Conservation (phyloP, 2,888 invertebrate genomes). For the Cosmia trapezina region DNA sequence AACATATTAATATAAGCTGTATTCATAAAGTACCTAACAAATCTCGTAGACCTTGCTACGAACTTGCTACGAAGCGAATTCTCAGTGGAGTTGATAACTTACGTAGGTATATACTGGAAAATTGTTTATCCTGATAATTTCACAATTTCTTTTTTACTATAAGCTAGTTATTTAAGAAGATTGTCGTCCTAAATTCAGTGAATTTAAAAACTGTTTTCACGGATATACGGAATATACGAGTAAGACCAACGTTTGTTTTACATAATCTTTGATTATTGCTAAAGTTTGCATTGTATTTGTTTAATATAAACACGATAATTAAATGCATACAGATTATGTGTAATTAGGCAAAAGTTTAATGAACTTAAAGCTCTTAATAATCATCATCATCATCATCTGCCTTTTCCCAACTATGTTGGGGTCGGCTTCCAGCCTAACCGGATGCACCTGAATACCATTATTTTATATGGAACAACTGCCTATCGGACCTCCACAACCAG, state of each 20-base stretch:
- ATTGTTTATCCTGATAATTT: background rate
- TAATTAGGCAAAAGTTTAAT: background rate
- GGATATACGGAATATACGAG: too few species aligned
- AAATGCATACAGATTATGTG: background rate
- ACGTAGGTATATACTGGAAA: background rate
- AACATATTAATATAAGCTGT: background rate
- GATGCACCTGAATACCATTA: too few species aligned
- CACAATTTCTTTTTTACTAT: too few species aligned
- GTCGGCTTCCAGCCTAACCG: too few species aligned
- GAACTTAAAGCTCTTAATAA: background rate
- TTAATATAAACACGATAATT: background rate
- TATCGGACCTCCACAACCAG: too few species aligned
- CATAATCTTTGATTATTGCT: background rate
- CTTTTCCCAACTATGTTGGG: too few species aligned
- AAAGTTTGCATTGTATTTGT: background rate
- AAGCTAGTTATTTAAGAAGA: background rate
- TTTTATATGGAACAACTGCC: too few species aligned
- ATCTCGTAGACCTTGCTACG: conserved; percentile 53
- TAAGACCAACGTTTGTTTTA: background rate
- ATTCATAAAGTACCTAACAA: background rate
- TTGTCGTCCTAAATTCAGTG: background rate
- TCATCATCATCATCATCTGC: too few species aligned
- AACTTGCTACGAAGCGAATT: conserved; percentile 45
- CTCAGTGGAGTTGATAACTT: background rate
- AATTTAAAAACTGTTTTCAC: background rate